Base-by-base conservation (phyloP, 2,113 vertebrate genomes). In the Megaceryle torquata region DNA sequence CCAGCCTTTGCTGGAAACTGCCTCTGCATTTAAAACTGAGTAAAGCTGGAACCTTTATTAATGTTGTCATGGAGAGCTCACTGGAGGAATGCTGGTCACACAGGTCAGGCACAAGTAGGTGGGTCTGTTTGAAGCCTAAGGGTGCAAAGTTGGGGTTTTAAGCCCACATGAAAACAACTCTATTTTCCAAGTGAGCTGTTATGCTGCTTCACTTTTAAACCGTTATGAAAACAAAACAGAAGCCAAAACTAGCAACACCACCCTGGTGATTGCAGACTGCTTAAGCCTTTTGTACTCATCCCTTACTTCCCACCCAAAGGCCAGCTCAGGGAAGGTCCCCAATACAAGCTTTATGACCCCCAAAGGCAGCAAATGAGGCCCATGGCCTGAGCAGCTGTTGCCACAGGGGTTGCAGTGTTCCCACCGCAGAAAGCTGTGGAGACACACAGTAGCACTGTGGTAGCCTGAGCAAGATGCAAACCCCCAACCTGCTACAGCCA, bases 391-490 rank as follows among this genome's bases (percentile, higher is more conserved):
- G 37, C 44, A 39, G 64, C 25, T 1, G 4, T 4, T 51, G 29
- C 60, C 15, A 2, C 29, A 26, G 22, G 64, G 41, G 53, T 14
- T 18, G 8, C n/a, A 33, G 29, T 13, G 19, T 7, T 24, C 41
- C 77, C 8, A 41, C 18, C 22, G 6, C 0, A 8, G 16, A 3
- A 2, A 16, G 20, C 8, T 1, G 8, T 22, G 4, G 65, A 39
- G n/a, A 39, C 15, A 5, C 0, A 0, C 37, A 28, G 39, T 1
- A 15, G 14, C 16, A 5, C 28, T 51, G 4, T 1, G 3, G 31
- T 7, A 33, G 33, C n/a, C 54, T 3, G 1, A 19, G n/a, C 19
- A 43, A 41, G 53, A 48, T 85, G n/a, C 50, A 6, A 10, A 19
- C 26, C 74, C 10, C 59, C 37, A 37, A 37, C 8, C 3, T 8